Percentiles rank a stretch among this genome's conserved stretches.
phyloP scores from a whole-genome alignment of 2,113 vertebrate genomes.

The Amia ocellicauda region DNA sequence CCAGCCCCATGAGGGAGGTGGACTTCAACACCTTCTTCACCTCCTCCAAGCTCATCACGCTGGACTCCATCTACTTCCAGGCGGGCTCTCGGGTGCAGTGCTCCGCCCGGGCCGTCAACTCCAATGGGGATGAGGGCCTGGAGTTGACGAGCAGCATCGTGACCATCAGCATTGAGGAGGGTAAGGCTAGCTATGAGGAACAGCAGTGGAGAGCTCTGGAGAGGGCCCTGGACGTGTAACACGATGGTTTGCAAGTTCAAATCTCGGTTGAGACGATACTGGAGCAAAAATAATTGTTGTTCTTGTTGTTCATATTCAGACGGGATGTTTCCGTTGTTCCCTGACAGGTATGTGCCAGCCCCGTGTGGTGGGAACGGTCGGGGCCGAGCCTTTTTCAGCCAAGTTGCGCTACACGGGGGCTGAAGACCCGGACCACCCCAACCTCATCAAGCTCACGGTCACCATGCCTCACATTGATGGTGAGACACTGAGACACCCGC shows the following conservation, averaged over 20 bases:
- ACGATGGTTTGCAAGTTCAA: too few relatives aligned
- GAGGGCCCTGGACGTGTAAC: too few relatives aligned
- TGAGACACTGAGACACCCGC: too few relatives aligned
- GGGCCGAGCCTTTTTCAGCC: constrained; percentile 91
- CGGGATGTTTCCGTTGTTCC: constrained; percentile 21
- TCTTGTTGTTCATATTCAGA: background rate
- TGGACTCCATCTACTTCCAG: constrained; percentile 95
- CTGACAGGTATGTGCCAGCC: constrained; percentile 86
- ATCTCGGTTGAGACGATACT: too few relatives aligned
- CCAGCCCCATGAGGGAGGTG: constrained; percentile 86
- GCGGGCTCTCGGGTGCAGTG: constrained; percentile 88
- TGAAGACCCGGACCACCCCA: constrained; percentile 76
- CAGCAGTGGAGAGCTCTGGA: too few relatives aligned
- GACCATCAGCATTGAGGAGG: constrained; percentile 67
- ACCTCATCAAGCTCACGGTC: constrained; percentile 88
- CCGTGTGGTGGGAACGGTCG: constrained; percentile 76
- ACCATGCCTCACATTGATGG: constrained; percentile 93
- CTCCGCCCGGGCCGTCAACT: constrained; percentile 81
- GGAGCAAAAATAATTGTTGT: background rate
- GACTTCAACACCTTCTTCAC: constrained; percentile 96
- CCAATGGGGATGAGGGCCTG: constrained; percentile 77
- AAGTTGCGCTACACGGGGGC: constrained; percentile 85
- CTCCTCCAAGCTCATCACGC: constrained; percentile 84
- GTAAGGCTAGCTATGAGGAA: constrained; percentile 38
- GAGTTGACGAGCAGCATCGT: constrained; percentile 78